Conservation (phyloP, 2,797 vertebrate species). For the Alauda arvensis region DNA sequence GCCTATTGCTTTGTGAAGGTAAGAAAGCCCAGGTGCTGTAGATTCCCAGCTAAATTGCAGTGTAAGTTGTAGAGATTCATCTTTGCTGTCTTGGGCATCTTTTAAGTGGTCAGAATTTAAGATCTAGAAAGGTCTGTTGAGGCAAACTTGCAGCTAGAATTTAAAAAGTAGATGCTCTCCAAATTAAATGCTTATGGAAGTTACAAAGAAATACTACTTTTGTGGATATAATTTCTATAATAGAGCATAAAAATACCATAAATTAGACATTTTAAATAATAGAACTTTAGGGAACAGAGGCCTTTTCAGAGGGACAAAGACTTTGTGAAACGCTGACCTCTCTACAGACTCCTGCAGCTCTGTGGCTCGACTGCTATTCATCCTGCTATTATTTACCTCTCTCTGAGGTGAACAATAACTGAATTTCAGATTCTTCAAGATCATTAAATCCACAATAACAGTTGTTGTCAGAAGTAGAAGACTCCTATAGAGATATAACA, state of each 20-base stretch:
- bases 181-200: slow-evolving; percentile 13
- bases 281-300: neutral
- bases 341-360: neutral
- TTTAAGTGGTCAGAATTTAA: neutral
- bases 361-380: slow-evolving; percentile 23
- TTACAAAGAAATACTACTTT: slow-evolving; percentile 20
- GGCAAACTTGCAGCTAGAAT: neutral
- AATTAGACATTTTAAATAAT: slow-evolving; percentile 38
- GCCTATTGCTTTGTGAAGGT: neutral
- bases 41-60: neutral
- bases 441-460: slow-evolving; percentile 56
- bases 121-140: neutral
- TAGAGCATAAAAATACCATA: slow-evolving; percentile 17
- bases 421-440: slow-evolving; percentile 57
- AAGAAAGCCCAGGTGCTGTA: slow-evolving; percentile 14
- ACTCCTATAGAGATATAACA: slow-evolving; percentile 34
- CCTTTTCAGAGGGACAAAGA: slow-evolving; percentile 29
- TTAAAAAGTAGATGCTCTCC: neutral
- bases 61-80: neutral
- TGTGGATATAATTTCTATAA: slow-evolving; percentile 16
- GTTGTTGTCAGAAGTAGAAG: slow-evolving; percentile 46
- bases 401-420: slow-evolving; percentile 44
- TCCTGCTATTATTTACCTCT: slow-evolving; percentile 50
- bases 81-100: neutral
- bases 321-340: neutral